phyloP scores from a whole-genome alignment of 2,113 vertebrate species.

The Tachuris rubrigastra region DNA sequence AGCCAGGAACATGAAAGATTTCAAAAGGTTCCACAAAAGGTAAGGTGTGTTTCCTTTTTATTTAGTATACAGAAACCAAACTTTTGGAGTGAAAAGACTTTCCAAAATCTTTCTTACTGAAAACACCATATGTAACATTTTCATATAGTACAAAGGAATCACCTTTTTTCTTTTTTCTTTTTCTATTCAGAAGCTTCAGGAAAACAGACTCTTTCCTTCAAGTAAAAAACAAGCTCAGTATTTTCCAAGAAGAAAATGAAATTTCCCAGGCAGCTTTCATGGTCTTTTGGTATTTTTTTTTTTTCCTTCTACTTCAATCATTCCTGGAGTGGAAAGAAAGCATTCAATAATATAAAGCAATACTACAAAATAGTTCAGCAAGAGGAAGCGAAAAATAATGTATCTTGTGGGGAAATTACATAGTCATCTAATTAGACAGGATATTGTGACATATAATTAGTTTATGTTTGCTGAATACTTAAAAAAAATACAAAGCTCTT shows the following conservation, averaged over 20 bases:
- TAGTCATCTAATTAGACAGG: conserved; percentile 55
- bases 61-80: background rate
- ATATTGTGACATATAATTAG: conserved; percentile 63
- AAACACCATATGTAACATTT: background rate
- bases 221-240: background rate
- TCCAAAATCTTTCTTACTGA: background rate
- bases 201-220: background rate
- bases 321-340: conserved; percentile 16
- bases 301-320: background rate
- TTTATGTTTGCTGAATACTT: conserved; percentile 52
- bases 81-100: background rate
- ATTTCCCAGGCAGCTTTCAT: background rate
- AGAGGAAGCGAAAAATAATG: conserved; percentile 51
- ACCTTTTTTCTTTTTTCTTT: background rate
- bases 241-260: conserved; percentile 7
- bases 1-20: background rate
- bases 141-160: background rate
- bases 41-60: background rate
- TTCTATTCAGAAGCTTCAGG: background rate
- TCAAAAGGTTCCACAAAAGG: background rate
- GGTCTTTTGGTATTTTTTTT: background rate
- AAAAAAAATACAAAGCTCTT: conserved; percentile 47
- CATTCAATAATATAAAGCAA: background rate
- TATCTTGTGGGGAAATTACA: conserved; percentile 47
- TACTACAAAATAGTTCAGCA: background rate